Conservation (phyloP, 2,113 vertebrate species). For the Ageneiosus marmoratus region DNA sequence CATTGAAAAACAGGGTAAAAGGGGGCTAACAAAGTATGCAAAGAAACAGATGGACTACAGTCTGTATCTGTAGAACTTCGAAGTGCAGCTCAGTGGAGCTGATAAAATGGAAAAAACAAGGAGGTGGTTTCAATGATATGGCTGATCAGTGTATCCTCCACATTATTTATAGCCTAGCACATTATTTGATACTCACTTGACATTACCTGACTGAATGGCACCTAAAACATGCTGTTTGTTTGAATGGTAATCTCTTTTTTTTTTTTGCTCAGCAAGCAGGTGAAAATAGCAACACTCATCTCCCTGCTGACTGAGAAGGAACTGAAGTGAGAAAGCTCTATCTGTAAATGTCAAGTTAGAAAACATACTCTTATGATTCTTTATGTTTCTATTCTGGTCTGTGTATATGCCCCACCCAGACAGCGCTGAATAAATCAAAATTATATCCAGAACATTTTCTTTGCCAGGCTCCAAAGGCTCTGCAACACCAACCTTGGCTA, state of each 20-base stretch:
- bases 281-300: slow-evolving; percentile 20
- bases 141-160: no score
- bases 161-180: not conserved
- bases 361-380: not conserved
- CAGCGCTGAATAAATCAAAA: not conserved
- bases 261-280: slow-evolving; percentile 9
- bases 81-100: no score
- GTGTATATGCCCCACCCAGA: not conserved
- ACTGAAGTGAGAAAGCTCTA: slow-evolving; percentile 1
- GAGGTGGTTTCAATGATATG: no score
- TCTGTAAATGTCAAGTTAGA: slow-evolving; percentile 7
- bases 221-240: not conserved
- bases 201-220: not conserved
- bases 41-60: no score
- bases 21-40: no score
- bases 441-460: not conserved
- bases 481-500: not conserved
- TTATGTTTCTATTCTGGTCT: not conserved
- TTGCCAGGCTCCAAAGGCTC: not conserved
- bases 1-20: no score
- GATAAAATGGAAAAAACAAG: no score
- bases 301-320: slow-evolving; percentile 13
- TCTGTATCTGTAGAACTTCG: no score
- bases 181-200: not conserved
- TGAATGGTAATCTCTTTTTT: not conserved